A percentile compares a stretch with the other conserved stretches of the same genome.
These are phyloP conservation scores for Alentia gelatinosa DNA, from an alignment of 2,888 invertebrate genomes.

Conservation along the genomic window DNA sequence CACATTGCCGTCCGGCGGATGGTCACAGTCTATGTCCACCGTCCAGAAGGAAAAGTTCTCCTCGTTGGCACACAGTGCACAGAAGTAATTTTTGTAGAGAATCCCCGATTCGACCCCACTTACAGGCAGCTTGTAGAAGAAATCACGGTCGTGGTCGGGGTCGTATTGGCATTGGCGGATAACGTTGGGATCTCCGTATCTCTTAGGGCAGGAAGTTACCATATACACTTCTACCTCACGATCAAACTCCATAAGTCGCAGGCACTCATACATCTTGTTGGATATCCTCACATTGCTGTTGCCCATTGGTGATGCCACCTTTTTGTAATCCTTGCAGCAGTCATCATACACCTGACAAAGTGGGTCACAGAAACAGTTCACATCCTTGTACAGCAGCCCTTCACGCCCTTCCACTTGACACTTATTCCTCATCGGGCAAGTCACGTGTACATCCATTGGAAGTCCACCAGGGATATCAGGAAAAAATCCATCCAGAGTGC, in stretches of 20 bases:
- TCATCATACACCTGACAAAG: conserved; percentile 67
- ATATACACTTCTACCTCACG: conserved; percentile 61
- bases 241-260: conserved; percentile 58
- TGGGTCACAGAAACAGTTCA: conserved; percentile 69
- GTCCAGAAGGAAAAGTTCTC: conserved; percentile 60
- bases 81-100: conserved; percentile 69
- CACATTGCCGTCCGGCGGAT: conserved; percentile 19
- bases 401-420: conserved; percentile 23
- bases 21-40: conserved; percentile 44
- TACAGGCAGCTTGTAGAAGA: conserved; percentile 65
- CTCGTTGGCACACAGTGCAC: conserved; percentile 71
- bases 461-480: neutral
- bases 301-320: neutral
- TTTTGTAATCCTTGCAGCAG: conserved; percentile 67
- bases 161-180: conserved; percentile 56
- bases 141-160: conserved; percentile 31
- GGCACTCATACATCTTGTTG: conserved; percentile 4
- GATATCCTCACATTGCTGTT: neutral
- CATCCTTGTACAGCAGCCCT: conserved; percentile 38
- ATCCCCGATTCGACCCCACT: conserved; percentile 60
- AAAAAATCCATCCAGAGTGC: neutral
- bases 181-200: conserved; percentile 60
- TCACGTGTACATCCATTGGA: conserved; percentile 10
- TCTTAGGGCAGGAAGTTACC: conserved; percentile 65
- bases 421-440: conserved; percentile 49